These are phyloP conservation scores for Noctilio leporinus DNA, from an alignment of 2,113 vertebrate genomes.

Conservation along the genomic window DNA sequence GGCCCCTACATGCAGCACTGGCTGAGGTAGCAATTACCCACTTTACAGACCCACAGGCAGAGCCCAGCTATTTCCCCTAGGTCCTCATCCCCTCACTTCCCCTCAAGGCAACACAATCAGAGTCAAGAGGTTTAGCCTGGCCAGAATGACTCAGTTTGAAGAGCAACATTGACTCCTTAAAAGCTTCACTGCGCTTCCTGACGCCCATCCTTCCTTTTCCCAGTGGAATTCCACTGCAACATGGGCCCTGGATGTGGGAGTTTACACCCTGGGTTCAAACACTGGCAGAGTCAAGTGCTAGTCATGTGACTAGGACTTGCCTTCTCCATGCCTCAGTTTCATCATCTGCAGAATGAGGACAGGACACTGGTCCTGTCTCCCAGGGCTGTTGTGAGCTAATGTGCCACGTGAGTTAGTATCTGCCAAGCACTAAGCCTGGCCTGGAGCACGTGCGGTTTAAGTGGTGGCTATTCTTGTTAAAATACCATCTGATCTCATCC, in stretches of 20 bases:
- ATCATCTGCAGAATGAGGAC: background rate
- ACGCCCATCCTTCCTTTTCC: background rate
- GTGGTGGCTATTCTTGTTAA: background rate
- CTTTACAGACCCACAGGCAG: background rate
- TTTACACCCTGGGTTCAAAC: background rate
- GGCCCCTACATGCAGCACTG: background rate
- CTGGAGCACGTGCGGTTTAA: fast-evolving
- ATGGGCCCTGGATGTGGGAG: background rate
- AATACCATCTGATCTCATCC: background rate
- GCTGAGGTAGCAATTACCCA: slow-evolving; percentile 50
- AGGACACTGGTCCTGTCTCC: background rate
- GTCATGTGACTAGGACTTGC: background rate
- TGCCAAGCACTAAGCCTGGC: background rate
- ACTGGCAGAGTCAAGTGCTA: background rate
- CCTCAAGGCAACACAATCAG: background rate
- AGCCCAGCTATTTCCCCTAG: background rate
- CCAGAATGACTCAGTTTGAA: background rate
- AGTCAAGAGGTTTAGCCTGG: background rate
- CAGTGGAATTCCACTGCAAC: background rate
- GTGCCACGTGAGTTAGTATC: background rate
- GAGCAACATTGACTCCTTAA: background rate
- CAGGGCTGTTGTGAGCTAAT: background rate
- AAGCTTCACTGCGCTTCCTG: background rate
- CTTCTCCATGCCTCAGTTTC: background rate
- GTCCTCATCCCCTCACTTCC: background rate